phyloP scores from a whole-genome alignment of 2,797 vertebrate genomes.

The Gymnopithys bicolor region DNA sequence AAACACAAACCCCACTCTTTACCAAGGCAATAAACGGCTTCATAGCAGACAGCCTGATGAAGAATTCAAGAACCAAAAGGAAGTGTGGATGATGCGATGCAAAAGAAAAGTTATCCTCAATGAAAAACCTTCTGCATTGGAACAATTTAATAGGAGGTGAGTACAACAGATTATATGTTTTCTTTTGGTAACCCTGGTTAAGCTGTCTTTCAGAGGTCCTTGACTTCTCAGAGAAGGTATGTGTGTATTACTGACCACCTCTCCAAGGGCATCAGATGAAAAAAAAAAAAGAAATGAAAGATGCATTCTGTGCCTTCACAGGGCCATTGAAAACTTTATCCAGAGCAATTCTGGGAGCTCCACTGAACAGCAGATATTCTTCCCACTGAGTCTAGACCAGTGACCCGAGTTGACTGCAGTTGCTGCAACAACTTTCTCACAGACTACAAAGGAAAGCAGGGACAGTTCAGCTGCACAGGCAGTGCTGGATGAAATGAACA shows the following conservation, averaged over 20 bases:
- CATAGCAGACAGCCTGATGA: not conserved
- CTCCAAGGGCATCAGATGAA: not conserved
- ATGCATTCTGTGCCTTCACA: not conserved
- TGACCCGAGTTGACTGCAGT: not conserved
- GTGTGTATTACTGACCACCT: not conserved
- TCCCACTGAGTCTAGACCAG: not conserved
- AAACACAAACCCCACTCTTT: not conserved
- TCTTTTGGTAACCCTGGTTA: not conserved
- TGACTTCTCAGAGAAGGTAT: not conserved
- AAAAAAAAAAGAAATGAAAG: not conserved
- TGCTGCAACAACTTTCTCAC: not conserved
- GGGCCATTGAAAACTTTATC: not conserved
- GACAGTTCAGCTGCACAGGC: not conserved
- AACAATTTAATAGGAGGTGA: not conserved
- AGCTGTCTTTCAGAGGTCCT: not conserved
- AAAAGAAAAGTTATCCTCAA: not conserved
- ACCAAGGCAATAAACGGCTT: not conserved
- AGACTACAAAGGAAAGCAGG: not conserved
- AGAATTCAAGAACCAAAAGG: not conserved
- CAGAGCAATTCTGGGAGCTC: not conserved
- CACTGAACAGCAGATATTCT: not conserved
- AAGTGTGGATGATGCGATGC: not conserved
- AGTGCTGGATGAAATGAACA: not conserved
- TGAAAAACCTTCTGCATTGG: not conserved
- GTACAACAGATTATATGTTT: not conserved